phyloP scores from a whole-genome alignment of 2,888 invertebrate species.

The Agapetus fuscipes region DNA sequence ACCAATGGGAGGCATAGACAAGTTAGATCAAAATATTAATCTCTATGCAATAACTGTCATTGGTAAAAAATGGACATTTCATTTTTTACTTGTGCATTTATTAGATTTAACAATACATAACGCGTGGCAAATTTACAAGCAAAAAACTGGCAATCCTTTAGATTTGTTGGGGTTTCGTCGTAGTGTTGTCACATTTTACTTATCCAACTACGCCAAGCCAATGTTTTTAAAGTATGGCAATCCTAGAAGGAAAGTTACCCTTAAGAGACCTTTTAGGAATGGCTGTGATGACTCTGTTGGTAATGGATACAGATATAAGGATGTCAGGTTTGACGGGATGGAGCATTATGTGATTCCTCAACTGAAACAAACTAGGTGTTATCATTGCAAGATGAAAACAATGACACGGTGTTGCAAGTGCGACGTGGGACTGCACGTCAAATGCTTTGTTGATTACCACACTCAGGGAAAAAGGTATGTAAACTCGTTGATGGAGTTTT shows the following conservation, averaged over 20 bases:
- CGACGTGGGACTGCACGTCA: constrained; percentile 22
- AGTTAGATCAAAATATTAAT: constrained; percentile 20
- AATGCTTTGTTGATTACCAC: constrained; percentile 22
- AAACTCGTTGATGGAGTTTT: no score
- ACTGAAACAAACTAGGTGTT: constrained; percentile 21
- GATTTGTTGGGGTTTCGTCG: constrained; percentile 20
- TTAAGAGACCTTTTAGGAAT: background rate
- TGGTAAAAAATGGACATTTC: constrained; percentile 21
- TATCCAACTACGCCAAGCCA: constrained; percentile 18
- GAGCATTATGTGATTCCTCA: constrained; percentile 22
- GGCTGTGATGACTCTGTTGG: background rate
- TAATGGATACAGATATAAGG: constrained; percentile 8
- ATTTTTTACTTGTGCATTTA: constrained; percentile 18
- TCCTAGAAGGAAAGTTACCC: constrained; percentile 3
- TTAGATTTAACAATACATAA: constrained; percentile 21
- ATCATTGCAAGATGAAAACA: constrained; percentile 20
- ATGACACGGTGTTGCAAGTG: constrained; percentile 22
- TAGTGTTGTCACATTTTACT: constrained; percentile 19
- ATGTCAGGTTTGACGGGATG: constrained; percentile 20
- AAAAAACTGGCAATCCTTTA: constrained; percentile 10
- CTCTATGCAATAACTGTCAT: constrained; percentile 18
- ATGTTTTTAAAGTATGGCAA: constrained; percentile 8
- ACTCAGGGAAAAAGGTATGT: constrained; percentile 4
- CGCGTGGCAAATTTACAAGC: constrained; percentile 18
- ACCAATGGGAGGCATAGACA: constrained; percentile 19